Conservation (phyloP, 2,113 vertebrate species). For the Speoplatyrhinus poulsoni region DNA sequence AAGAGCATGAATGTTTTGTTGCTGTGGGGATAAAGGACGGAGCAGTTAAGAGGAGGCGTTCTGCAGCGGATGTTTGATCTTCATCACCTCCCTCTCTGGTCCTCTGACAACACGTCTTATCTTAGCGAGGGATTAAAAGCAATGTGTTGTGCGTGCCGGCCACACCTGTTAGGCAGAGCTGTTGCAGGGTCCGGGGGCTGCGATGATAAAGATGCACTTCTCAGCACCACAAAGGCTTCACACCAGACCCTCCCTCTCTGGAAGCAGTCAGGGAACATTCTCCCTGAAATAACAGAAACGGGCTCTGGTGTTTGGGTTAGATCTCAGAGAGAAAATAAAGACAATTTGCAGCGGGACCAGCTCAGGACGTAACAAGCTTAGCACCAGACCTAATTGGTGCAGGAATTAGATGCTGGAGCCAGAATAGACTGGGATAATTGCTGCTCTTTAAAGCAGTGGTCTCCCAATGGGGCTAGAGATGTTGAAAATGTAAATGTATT, state of each 20-base stretch:
- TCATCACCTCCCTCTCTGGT: constrained; percentile 41
- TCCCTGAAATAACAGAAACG: constrained; percentile 73
- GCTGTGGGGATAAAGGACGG: neutral
- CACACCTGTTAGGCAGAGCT: constrained; percentile 12
- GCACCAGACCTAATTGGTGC: constrained; percentile 49
- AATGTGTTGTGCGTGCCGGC: constrained; percentile 28
- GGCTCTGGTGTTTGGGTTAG: constrained; percentile 72
- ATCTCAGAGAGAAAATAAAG: constrained; percentile 67
- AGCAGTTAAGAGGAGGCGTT: constrained; percentile 12
- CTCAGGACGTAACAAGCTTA: constrained; percentile 46
- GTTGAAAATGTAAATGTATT: neutral
- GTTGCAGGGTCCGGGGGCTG: neutral
- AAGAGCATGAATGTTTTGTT: neutral
- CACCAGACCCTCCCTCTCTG: constrained; percentile 61
- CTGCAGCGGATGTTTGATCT: constrained; percentile 37
- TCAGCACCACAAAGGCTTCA: constrained; percentile 25
- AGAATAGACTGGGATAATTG: constrained; percentile 62
- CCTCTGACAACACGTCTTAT: constrained; percentile 53
- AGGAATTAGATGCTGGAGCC: constrained; percentile 56
- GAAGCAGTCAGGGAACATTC: constrained; percentile 75
- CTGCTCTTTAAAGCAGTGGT: constrained; percentile 15
- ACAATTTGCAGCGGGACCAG: constrained; percentile 53
- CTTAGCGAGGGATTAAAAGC: constrained; percentile 58
- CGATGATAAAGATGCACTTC: neutral
- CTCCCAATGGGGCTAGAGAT: neutral